These are phyloP conservation scores for Hypomecis atomaria DNA, from an alignment of 2,888 invertebrate species.

Conservation along the genomic window DNA sequence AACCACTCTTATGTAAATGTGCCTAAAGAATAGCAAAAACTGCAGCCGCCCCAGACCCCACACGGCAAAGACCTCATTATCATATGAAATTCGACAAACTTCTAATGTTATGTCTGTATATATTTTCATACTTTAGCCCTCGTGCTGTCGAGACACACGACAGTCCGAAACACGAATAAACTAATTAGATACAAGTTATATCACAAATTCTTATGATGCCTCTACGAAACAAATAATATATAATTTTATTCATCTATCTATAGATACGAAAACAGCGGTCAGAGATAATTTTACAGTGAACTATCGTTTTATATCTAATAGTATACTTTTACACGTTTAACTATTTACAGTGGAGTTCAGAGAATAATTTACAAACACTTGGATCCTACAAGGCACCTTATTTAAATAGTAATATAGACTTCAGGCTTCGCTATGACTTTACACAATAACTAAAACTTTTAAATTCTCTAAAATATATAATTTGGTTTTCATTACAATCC, in stretches of 20 bases:
- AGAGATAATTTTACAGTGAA: slow-evolving; percentile 75
- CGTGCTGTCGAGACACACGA: slow-evolving; percentile 60
- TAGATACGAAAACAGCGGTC: slow-evolving; percentile 66
- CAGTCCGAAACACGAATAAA: slow-evolving; percentile 70
- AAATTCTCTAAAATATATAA: slow-evolving; percentile 84
- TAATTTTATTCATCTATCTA: slow-evolving; percentile 69
- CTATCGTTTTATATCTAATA: slow-evolving; percentile 73
- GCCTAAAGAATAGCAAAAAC: slow-evolving; percentile 70
- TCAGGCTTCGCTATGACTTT: slow-evolving; percentile 83
- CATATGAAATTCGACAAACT: slow-evolving; percentile 73
- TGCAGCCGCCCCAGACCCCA: slow-evolving; percentile 77
- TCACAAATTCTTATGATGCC: slow-evolving; percentile 83
- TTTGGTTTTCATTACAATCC: slow-evolving; percentile 83
- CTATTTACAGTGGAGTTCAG: slow-evolving; percentile 81
- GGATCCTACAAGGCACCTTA: slow-evolving; percentile 81
- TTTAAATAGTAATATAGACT: slow-evolving; percentile 81
- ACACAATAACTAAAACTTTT: slow-evolving; percentile 81
- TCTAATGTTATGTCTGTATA: slow-evolving; percentile 79
- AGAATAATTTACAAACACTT: slow-evolving; percentile 82
- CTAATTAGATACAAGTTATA: slow-evolving; percentile 80
- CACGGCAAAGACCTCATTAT: slow-evolving; percentile 70
- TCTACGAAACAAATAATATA: slow-evolving; percentile 83
- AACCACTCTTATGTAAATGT: slow-evolving; percentile 79
- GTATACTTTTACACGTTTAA: slow-evolving; percentile 79
- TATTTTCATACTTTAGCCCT: slow-evolving; percentile 72